Base-by-base conservation (phyloP, 2,888 invertebrate genomes). In the Proisotoma minuta region DNA sequence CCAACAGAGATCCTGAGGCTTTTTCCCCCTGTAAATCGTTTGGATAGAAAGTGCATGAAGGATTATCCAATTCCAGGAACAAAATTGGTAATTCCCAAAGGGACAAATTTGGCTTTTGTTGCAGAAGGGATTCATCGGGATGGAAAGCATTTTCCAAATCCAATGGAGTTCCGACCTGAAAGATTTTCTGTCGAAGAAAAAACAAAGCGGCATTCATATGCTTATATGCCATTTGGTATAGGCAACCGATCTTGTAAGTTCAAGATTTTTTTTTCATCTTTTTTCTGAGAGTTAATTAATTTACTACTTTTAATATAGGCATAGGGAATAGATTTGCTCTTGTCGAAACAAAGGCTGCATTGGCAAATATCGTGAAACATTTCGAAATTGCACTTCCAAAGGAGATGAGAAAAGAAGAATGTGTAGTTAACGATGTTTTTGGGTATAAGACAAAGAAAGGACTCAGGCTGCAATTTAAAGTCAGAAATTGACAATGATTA, bases 111-210 rank as follows among this genome's bases (percentile, higher is more conserved):
- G 3, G 28, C 3, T 27, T n/a, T 52, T 15, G 8, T 28, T 3
- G 52, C 52, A 2, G 28, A 52, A 52, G 28, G 28, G 2, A 52
- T 52, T n/a, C 66, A 66, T 29, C 49, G 47, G 20, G 65, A 65
- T 29, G 22, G 26, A n/a, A 59, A 60, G n/a, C 47, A 62, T 57
- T 69, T 57, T 34, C 63, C 60, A 15, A 39, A 69, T 34, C 43
- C 43, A 12, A 12, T n/a, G 4, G 20, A 43, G 18, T 43, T 43
- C 20, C 18, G 20, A 5, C 43, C 43, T 5, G 18, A n/a, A 4
- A 15, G 43, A n/a, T 43, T 43, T 43, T 18, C 15, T n/a, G 10
- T 4, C 15, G 43, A 43, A 20, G 20, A 43, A 5, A 43, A 43
- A 43, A n/a, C 43, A 4, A n/a, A n/a, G 4, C 43, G 43, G 43